Conservation (phyloP, 64 coral and sea anemone species). For the Montipora sp. region DNA sequence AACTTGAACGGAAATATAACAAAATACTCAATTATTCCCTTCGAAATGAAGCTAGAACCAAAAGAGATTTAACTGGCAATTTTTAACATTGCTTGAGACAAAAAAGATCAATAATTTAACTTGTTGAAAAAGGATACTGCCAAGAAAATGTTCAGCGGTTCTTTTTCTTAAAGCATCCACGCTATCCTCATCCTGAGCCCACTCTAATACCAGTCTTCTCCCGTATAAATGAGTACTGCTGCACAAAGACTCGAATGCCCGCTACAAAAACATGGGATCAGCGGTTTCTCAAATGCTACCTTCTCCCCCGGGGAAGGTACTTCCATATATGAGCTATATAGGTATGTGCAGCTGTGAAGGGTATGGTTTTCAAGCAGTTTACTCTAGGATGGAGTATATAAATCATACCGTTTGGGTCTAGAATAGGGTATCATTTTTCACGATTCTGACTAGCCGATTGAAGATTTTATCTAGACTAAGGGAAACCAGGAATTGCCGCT, state of each 20-base stretch:
- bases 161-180: constrained; percentile 90
- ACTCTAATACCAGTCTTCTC: constrained; percentile 91
- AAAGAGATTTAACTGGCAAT: too few species aligned
- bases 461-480: too few species aligned
- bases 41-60: not conserved
- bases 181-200: constrained; percentile 94
- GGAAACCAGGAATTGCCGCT: too few species aligned
- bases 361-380: too few species aligned
- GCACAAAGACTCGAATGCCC: constrained; percentile 89
- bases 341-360: too few species aligned
- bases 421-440: too few species aligned
- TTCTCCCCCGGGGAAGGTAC: not conserved
- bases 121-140: constrained; percentile 77
- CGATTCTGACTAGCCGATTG: too few species aligned
- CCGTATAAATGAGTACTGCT: constrained; percentile 98
- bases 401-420: too few species aligned
- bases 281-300: not conserved
- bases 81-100: too few species aligned
- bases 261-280: constrained; percentile 48
- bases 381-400: too few species aligned
- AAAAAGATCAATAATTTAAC: not conserved
- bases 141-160: constrained; percentile 97
- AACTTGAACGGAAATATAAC: not conserved
- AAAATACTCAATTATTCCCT: not conserved
- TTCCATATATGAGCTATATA: too few species aligned